These are phyloP conservation scores for Agelas oroides DNA, from an alignment of 37 sponge, comb jelly and placozoan species.

Conservation along the genomic window DNA sequence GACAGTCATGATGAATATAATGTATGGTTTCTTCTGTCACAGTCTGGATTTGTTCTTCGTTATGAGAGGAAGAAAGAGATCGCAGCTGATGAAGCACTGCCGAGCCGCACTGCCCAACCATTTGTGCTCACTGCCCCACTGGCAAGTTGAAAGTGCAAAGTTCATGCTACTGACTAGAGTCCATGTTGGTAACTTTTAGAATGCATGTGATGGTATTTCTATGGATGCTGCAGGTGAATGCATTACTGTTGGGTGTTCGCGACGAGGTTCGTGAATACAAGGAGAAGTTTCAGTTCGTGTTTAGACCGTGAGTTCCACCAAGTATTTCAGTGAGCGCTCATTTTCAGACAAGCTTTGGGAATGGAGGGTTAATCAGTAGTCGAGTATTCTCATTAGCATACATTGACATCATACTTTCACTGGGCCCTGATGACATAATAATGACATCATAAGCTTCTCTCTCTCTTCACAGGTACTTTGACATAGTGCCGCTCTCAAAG, in stretches of 20 bases:
- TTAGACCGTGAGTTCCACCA: slow-evolving; percentile 45
- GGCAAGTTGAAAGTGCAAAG: slow-evolving; percentile 25
- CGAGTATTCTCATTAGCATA: too few relatives aligned
- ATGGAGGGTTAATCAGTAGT: too few relatives aligned
- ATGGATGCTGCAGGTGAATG: slow-evolving; percentile 68
- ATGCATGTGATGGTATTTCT: not conserved
- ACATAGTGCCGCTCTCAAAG: slow-evolving; percentile 71
- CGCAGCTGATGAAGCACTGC: slow-evolving; percentile 57
- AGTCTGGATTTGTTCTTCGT: slow-evolving; percentile 70
- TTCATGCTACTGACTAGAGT: not conserved
- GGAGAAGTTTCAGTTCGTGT: slow-evolving; percentile 75
- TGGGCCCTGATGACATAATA: too few relatives aligned
- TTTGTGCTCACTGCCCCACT: slow-evolving; percentile 60
- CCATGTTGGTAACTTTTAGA: too few relatives aligned
- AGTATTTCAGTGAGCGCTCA: not conserved
- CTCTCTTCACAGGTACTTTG: slow-evolving; percentile 42
- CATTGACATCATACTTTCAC: too few relatives aligned
- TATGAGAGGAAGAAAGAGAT: slow-evolving; percentile 77
- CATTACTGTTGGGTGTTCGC: slow-evolving; percentile 51
- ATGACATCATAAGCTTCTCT: too few relatives aligned
- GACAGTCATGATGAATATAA: not conserved
- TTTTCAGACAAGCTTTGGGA: too few relatives aligned
- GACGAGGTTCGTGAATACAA: slow-evolving; percentile 70
- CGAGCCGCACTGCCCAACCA: slow-evolving; percentile 23
- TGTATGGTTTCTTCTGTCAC: not conserved